A percentile compares a stretch with the other conserved stretches of the same genome.
Evolutionary conservation across 1,140 invertebrate species (phyloP).

Genomic region (Drosophila ananassae): DNA sequence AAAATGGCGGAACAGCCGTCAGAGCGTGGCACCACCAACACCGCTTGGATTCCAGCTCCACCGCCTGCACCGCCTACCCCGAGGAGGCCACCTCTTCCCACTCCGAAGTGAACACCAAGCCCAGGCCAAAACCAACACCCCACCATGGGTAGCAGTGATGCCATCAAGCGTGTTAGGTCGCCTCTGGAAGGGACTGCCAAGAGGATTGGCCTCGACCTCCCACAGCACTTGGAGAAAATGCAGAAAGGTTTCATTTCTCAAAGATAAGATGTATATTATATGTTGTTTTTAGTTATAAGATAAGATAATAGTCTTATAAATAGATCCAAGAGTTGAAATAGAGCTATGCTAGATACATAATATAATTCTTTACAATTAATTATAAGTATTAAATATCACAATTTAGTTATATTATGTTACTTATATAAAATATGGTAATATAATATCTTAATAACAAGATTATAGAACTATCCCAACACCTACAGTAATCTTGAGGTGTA

Average conservation of each 20-base stretch:
- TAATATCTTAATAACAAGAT: no score
- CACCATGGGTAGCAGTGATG: slow-evolving; percentile 31
- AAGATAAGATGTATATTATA: background rate
- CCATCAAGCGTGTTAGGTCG: slow-evolving; percentile 72
- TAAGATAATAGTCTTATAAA: background rate
- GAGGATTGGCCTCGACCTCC: slow-evolving; percentile 39
- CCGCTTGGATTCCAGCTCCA: slow-evolving; percentile 14
- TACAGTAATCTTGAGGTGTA: slow-evolving; percentile 1
- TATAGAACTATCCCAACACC: no score
- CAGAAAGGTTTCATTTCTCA: background rate
- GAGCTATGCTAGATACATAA: no score
- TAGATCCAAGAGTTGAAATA: no score
- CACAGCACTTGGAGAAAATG: slow-evolving; percentile 15
- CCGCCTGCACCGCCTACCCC: background rate
- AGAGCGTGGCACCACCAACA: slow-evolving; percentile 71
- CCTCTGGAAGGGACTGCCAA: slow-evolving; percentile 36
- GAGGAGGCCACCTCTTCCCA: background rate
- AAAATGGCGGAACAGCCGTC: slow-evolving; percentile 75
- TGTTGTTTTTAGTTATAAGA: no score
- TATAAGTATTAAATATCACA: no score
- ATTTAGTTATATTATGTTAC: no score
- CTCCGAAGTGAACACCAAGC: slow-evolving; percentile 16
- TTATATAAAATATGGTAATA: no score
- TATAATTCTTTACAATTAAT: no score
- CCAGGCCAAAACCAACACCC: slow-evolving; percentile 48